These are phyloP conservation scores for Heteronetta atricapilla DNA, from an alignment of 2,113 vertebrate species.

Conservation along the genomic window DNA sequence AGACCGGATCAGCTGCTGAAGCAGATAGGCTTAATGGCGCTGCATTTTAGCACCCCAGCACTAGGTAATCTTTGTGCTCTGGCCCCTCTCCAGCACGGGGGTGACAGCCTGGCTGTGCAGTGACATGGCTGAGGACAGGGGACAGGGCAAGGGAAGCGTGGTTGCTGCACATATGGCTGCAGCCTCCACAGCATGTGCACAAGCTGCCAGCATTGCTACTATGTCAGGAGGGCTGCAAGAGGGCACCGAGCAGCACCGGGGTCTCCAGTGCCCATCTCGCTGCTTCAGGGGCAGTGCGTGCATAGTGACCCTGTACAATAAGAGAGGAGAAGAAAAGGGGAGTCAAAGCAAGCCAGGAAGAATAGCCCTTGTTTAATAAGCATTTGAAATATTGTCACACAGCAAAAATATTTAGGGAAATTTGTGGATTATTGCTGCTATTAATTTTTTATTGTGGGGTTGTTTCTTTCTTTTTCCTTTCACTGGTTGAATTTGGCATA, in stretches of 20 bases:
- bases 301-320: fast-evolving
- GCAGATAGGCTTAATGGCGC: not conserved
- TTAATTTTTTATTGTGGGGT: not conserved
- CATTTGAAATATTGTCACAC: not conserved
- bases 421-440: not conserved
- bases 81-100: not conserved
- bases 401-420: not conserved
- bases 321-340: not conserved
- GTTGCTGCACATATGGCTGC: not conserved
- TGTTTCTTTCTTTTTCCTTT: not conserved
- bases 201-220: not conserved
- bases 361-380: not conserved
- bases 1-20: not conserved
- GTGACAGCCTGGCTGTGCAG: not conserved
- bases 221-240: not conserved
- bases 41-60: not conserved
- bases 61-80: not conserved
- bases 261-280: not conserved
- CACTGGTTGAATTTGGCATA: not conserved
- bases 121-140: not conserved
- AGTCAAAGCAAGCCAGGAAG: not conserved
- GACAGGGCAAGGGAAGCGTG: not conserved
- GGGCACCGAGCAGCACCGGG: not conserved
- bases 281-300: not conserved
- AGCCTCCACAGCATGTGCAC: fast-evolving